Evolutionary conservation across 2,113 vertebrate species (phyloP).

Genomic region (Cavia porcellus): DNA sequence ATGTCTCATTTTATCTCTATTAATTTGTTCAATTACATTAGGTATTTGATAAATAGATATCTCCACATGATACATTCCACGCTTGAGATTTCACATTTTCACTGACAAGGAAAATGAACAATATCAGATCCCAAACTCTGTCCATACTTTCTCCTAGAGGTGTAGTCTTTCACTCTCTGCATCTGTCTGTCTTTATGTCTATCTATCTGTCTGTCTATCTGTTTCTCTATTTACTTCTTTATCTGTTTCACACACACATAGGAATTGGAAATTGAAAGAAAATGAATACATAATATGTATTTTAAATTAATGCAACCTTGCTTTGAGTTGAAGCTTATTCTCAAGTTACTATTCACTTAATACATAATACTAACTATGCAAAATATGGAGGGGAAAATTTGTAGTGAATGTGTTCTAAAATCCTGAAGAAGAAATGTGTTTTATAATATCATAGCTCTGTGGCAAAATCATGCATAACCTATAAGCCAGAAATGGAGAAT

Average conservation of each 20-base stretch:
- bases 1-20: not conserved
- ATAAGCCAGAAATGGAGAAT: not conserved
- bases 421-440: not conserved
- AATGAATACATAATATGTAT: not conserved
- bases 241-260: not conserved
- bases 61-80: not conserved
- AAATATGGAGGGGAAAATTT: not conserved
- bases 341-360: not conserved
- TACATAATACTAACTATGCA: not conserved
- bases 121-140: not conserved
- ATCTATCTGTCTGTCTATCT: not conserved
- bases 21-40: not conserved
- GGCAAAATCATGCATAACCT: not conserved
- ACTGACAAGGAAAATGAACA: not conserved
- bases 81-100: not conserved
- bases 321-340: not conserved
- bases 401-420: not conserved
- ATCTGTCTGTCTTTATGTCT: not conserved
- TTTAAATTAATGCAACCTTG: not conserved
- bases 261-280: not conserved
- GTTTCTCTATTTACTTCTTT: too few relatives aligned
- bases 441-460: not conserved
- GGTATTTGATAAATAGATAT: not conserved
- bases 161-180: not conserved
- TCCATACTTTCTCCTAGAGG: not conserved